Conservation (phyloP, 2,113 vertebrate species). For the Ibidorhyncha struthersii region DNA sequence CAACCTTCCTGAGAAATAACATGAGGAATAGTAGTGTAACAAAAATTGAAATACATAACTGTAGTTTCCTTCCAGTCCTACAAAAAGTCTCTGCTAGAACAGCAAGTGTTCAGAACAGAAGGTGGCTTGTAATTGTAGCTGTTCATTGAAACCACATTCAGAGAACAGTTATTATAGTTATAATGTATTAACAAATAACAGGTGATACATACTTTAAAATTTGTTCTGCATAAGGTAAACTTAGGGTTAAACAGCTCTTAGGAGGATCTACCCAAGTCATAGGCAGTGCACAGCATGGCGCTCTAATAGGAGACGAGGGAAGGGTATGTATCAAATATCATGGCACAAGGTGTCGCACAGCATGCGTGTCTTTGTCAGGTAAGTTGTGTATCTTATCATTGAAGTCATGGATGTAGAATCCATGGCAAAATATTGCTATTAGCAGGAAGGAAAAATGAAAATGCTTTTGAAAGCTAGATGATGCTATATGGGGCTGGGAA, state of each 20-base stretch:
- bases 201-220: not conserved
- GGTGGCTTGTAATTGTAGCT: conserved; percentile 23
- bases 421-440: not conserved
- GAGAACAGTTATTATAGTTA: not conserved
- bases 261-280: not conserved
- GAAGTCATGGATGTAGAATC: not conserved
- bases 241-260: not conserved
- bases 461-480: not conserved
- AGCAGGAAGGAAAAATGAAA: not conserved
- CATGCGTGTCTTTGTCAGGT: not conserved
- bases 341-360: accelerated
- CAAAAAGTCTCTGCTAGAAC: not conserved
- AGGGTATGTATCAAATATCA: too few species aligned
- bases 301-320: not conserved
- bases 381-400: not conserved
- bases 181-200: not conserved
- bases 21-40: not conserved
- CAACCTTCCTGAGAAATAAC: not conserved
- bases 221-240: not conserved
- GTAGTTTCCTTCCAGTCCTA: not conserved
- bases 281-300: not conserved
- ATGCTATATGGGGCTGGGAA: not conserved
- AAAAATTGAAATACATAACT: not conserved
- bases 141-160: not conserved
- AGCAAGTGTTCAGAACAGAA: conserved; percentile 25